Percentiles rank a stretch among this genome's conserved stretches.
Conservation (phyloP, 1,140 invertebrate species). For the Scaptomyza montana region DNA sequence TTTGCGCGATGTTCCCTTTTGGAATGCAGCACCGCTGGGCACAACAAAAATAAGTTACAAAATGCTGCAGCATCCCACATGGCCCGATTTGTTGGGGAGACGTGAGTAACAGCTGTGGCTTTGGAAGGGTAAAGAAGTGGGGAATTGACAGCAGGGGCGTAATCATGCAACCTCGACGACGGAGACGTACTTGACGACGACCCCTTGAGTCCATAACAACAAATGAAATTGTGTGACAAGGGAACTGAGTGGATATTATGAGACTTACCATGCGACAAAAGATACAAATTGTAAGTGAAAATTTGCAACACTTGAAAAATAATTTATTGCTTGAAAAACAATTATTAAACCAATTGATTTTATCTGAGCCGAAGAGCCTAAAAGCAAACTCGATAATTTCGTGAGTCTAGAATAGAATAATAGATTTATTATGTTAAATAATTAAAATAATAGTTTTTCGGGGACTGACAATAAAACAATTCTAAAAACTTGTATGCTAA, state of each 20-base stretch:
- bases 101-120: background rate
- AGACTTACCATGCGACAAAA: background rate
- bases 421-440: too few relatives aligned
- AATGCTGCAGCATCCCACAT: slow-evolving; percentile 44
- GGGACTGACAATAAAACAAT: too few relatives aligned
- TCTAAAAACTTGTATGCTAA: too few relatives aligned
- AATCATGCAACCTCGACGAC: slow-evolving; percentile 66
- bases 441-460: too few relatives aligned
- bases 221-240: slow-evolving; percentile 72
- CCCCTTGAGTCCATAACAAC: slow-evolving; percentile 76
- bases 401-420: too few relatives aligned
- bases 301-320: too few relatives aligned
- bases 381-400: too few relatives aligned
- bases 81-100: slow-evolving; percentile 14
- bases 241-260: slow-evolving; percentile 7
- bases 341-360: too few relatives aligned
- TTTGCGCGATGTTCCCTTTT: slow-evolving; percentile 31
- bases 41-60: slow-evolving; percentile 71
- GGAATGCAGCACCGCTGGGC: slow-evolving; percentile 61
- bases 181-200: slow-evolving; percentile 49
- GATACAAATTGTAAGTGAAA: background rate
- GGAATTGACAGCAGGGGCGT: slow-evolving; percentile 29
- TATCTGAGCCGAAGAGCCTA: too few relatives aligned
- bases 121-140: background rate
- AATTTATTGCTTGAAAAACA: too few relatives aligned